These are phyloP conservation scores for Hermaeophaga mercurialis DNA, from an alignment of 2,888 invertebrate genomes.

Conservation along the genomic window DNA sequence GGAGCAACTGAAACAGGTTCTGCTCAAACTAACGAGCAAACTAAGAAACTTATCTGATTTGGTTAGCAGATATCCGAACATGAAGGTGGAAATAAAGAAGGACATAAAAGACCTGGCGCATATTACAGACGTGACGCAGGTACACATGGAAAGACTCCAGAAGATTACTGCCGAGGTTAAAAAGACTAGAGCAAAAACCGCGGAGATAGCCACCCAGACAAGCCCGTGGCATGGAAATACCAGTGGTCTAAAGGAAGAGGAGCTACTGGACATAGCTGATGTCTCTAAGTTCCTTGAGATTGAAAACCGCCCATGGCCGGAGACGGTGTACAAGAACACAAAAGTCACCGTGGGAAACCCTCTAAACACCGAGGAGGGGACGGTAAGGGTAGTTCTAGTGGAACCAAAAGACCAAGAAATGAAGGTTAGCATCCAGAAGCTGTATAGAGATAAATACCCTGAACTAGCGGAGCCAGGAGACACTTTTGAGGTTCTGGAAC, in stretches of 20 bases:
- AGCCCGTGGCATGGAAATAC: not conserved
- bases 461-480: not conserved
- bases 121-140: not conserved
- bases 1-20: too few species aligned
- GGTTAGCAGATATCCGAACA: not conserved
- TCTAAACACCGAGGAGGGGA: not conserved
- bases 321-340: not conserved
- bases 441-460: not conserved
- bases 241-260: not conserved
- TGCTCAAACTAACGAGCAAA: not conserved
- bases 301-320: not conserved
- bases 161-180: not conserved
- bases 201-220: not conserved
- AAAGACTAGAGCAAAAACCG: not conserved
- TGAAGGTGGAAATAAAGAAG: not conserved
- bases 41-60: not conserved
- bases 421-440: not conserved
- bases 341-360: not conserved
- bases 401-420: not conserved
- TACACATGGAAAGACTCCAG: not conserved
- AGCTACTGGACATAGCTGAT: not conserved
- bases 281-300: not conserved
- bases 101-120: not conserved
- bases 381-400: not conserved
- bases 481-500: not conserved